A percentile compares a stretch with the other conserved stretches of the same genome.
These are phyloP conservation scores for Podilymbus podiceps DNA, from an alignment of 2,113 vertebrate genomes.

Conservation along the genomic window DNA sequence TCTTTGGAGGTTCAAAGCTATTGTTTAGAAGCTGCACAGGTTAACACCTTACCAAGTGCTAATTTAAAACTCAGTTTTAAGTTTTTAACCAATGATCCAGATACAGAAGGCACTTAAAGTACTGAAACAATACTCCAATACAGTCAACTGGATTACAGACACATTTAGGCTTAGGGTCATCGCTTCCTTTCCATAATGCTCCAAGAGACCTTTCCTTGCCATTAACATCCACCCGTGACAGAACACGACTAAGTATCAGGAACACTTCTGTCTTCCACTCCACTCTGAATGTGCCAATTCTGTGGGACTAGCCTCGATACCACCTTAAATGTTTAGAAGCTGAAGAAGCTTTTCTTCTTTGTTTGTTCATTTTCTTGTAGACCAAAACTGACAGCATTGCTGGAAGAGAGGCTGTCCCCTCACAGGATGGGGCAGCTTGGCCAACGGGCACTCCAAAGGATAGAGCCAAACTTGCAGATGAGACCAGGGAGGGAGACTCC, in stretches of 20 bases:
- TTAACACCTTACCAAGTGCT: background rate
- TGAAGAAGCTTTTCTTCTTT: background rate
- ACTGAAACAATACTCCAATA: background rate
- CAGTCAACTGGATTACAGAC: background rate
- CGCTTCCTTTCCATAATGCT: background rate
- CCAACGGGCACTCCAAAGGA: background rate
- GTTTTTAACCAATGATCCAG: background rate
- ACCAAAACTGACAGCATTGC: background rate
- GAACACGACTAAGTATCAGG: background rate
- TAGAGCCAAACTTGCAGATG: background rate
- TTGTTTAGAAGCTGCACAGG: background rate
- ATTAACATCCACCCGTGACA: background rate
- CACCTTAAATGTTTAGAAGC: background rate
- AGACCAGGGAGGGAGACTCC: background rate
- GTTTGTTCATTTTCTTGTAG: constrained; percentile 26
- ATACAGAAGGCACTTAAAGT: background rate
- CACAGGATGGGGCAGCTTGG: background rate
- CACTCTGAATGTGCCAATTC: background rate
- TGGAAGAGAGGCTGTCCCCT: background rate
- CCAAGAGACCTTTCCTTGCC: background rate
- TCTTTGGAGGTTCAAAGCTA: background rate
- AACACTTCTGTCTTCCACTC: background rate
- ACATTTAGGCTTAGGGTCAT: background rate
- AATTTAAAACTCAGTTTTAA: background rate
- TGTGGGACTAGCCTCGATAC: background rate